A percentile compares a stretch with the other conserved stretches of the same genome.
These are phyloP conservation scores for Amblyjoppa proteus DNA, from an alignment of 2,888 invertebrate species.

Conservation along the genomic window DNA sequence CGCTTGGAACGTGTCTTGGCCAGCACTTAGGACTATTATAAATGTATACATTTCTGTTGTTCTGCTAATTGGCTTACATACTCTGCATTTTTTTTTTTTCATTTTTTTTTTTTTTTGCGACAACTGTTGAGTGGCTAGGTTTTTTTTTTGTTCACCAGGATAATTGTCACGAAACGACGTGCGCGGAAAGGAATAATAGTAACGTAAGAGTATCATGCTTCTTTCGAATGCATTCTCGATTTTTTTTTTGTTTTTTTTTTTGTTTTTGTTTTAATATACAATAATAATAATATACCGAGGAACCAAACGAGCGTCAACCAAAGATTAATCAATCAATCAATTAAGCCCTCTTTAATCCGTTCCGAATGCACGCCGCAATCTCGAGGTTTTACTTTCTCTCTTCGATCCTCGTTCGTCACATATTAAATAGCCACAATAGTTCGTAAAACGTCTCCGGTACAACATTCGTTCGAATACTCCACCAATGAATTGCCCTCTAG, in stretches of 20 bases:
- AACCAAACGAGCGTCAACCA: constrained; percentile 67
- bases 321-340: constrained; percentile 50
- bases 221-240: not conserved
- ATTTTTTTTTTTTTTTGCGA: constrained; percentile 74
- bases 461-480: constrained; percentile 68
- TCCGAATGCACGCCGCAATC: constrained; percentile 31
- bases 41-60: constrained; percentile 84
- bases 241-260: no score
- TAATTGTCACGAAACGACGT: constrained; percentile 78
- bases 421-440: constrained; percentile 56
- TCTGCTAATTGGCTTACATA: constrained; percentile 84
- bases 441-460: constrained; percentile 69
- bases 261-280: no score
- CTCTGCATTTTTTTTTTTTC: constrained; percentile 75
- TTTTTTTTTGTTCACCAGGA: constrained; percentile 69
- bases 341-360: not conserved
- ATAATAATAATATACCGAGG: constrained; percentile 60
- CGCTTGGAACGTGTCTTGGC: constrained; percentile 81
- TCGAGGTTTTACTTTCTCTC: constrained; percentile 41
- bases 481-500: constrained; percentile 48
- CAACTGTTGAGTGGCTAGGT: constrained; percentile 81
- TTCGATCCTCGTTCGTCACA: constrained; percentile 43
- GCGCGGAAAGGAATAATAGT: constrained; percentile 67
- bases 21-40: constrained; percentile 82
- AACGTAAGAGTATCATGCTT: not conserved